Evolutionary conservation across 2,797 vertebrate species (phyloP).

Genomic region (Pseudochaenichthys georgianus): DNA sequence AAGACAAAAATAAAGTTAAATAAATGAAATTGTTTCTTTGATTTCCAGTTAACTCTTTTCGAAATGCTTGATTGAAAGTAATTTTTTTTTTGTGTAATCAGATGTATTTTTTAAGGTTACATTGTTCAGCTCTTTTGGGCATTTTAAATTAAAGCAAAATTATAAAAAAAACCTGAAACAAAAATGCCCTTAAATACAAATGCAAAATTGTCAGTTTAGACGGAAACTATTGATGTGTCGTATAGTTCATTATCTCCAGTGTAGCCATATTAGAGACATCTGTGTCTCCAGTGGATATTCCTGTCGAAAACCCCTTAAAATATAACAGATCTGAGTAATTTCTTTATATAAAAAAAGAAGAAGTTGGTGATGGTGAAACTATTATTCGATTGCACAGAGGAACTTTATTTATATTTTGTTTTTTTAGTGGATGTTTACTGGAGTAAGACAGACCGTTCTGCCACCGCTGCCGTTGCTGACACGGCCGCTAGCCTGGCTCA

Average conservation of each 20-base stretch:
- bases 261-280: neutral
- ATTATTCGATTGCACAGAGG: constrained; percentile 5
- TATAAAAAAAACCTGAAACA: too few relatives aligned
- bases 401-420: constrained; percentile 40
- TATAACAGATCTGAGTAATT: neutral
- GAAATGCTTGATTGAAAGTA: too few relatives aligned
- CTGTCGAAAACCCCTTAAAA: neutral
- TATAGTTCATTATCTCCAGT: neutral
- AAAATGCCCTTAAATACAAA: neutral
- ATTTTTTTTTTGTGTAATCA: too few relatives aligned
- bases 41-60: too few relatives aligned
- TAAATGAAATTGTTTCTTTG: too few relatives aligned
- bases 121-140: too few relatives aligned
- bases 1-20: too few relatives aligned
- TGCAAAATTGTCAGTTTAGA: neutral
- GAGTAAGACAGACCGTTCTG: constrained; percentile 56
- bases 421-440: constrained; percentile 49
- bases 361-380: constrained; percentile 32
- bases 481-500: constrained; percentile 62
- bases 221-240: neutral
- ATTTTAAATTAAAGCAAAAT: too few relatives aligned
- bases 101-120: too few relatives aligned
- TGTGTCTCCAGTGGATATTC: neutral
- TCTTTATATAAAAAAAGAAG: neutral
- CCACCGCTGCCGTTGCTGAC: constrained; percentile 49